phyloP scores from a whole-genome alignment of 2,888 invertebrate species.

The Melanostoma mellinum region DNA sequence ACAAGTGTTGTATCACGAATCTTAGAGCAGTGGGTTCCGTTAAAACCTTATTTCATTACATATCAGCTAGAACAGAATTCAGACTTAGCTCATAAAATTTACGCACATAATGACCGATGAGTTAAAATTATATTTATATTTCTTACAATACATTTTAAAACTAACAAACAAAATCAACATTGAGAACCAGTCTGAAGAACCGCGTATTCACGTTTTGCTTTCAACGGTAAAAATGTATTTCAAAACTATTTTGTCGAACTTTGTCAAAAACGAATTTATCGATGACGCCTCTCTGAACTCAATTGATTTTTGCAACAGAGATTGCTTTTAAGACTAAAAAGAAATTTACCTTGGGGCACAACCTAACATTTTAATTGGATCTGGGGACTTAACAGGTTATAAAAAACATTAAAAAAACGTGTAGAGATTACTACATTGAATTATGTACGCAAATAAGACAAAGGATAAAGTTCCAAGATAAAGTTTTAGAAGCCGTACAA shows the following conservation, averaged over 20 bases:
- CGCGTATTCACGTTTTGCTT: constrained; percentile 10
- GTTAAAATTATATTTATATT: constrained; percentile 17
- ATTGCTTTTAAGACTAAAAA: constrained; percentile 1
- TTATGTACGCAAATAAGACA: constrained; percentile 1
- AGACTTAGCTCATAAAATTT: constrained; percentile 3
- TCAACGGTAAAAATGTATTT: constrained; percentile 1
- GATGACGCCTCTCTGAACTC: not conserved
- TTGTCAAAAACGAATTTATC: constrained; percentile 9
- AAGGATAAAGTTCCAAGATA: too few relatives aligned
- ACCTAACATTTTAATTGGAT: not conserved
- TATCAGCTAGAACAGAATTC: constrained; percentile 9
- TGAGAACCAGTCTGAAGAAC: constrained; percentile 34
- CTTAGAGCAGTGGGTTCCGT: constrained; percentile 9
- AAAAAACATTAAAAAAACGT: not conserved
- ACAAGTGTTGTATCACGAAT: constrained; percentile 58
- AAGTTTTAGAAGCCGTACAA: too few relatives aligned
- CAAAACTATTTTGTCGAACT: constrained; percentile 11
- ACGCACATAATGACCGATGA: constrained; percentile 6
- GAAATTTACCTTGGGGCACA: constrained; percentile 5
- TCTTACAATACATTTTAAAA: constrained; percentile 31
- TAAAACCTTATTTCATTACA: constrained; percentile 4
- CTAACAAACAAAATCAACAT: constrained; percentile 40
- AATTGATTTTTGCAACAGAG: not conserved
- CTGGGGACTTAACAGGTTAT: not conserved
- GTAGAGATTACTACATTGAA: not conserved